Base-by-base conservation (phyloP, 2,888 invertebrate genomes). In the Leptura quadrifasciata region DNA sequence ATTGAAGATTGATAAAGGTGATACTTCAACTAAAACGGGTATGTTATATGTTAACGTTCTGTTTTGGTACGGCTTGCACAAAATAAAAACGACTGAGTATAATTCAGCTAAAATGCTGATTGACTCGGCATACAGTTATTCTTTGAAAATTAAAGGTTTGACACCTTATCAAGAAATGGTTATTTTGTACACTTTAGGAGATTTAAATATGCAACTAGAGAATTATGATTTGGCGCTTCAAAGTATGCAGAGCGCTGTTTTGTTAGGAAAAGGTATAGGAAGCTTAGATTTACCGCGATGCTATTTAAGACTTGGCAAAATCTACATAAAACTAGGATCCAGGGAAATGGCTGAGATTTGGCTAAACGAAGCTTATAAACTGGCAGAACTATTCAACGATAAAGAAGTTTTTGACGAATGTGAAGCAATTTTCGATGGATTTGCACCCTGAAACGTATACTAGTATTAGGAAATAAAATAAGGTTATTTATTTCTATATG, bases 51-150 rank as follows among this genome's bases (percentile, higher is more conserved):
- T 90, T 0, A 90, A 89, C 77, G 85, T 88, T 6, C 81, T 90
- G 12, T 90, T 90, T 78, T 90, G 90, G 90, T 90, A 90, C 77
- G 90, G 89, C 0, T 86, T 89, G 5, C 89, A 90, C 75, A 87
- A 90, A 81, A 85, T 87, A 17, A 85, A 86, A 57, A 86, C 86
- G 57, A 76, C 79, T 0, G 80, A 85, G 10, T 87, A 84, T 58
- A 82, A 83, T 58, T 85, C 84, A 31, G 90, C 90, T 0, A 89
- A 88, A 81, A 83, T 82, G 69, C 83, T 88, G 60, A 85, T 90
- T 6, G 87, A 88, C 58, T 86, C 84, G 2, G 89, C 90, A 17
- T 89, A 90, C 76, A 86, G 87, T 54, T 87, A 88, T 76, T 88
- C 90, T 4, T 82, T 84, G 39, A 88, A 88, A 82, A 86, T 89